Evolutionary conservation across 2,113 vertebrate species (phyloP).

Genomic region (Podiceps cristatus): DNA sequence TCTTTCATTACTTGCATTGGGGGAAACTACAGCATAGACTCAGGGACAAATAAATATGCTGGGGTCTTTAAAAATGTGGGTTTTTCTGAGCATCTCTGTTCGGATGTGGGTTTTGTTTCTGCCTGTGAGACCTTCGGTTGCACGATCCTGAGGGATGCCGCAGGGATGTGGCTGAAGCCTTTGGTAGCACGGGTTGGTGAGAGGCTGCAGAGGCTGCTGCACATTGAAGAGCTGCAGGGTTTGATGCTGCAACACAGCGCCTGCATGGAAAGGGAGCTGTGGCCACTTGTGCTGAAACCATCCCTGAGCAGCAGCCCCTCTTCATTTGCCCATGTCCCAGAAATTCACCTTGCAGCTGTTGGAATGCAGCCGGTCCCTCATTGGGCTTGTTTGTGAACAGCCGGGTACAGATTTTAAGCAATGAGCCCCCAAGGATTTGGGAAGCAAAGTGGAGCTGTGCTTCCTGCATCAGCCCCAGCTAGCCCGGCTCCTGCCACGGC

Average conservation of each 20-base stretch:
- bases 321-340: background rate
- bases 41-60: constrained; percentile 45
- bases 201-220: background rate
- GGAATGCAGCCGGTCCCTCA: background rate
- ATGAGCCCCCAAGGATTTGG: background rate
- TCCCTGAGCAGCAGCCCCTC: background rate
- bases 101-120: background rate
- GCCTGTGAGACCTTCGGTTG: background rate
- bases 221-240: background rate
- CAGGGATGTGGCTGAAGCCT: background rate
- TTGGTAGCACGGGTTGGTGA: background rate
- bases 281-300: background rate
- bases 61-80: background rate
- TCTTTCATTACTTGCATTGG: background rate
- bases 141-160: background rate
- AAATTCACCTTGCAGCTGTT: background rate
- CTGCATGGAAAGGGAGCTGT: background rate
- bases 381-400: background rate
- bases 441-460: background rate
- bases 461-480: background rate
- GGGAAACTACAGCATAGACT: constrained; percentile 29
- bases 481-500: rapidly evolving
- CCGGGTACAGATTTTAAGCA: background rate
- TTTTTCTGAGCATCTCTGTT: background rate
- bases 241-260: background rate